Evolutionary conservation across 2,113 vertebrate genomes (phyloP), one percentile per base, ranked within the genome.

Genomic region (Pitta sordida): DNA sequence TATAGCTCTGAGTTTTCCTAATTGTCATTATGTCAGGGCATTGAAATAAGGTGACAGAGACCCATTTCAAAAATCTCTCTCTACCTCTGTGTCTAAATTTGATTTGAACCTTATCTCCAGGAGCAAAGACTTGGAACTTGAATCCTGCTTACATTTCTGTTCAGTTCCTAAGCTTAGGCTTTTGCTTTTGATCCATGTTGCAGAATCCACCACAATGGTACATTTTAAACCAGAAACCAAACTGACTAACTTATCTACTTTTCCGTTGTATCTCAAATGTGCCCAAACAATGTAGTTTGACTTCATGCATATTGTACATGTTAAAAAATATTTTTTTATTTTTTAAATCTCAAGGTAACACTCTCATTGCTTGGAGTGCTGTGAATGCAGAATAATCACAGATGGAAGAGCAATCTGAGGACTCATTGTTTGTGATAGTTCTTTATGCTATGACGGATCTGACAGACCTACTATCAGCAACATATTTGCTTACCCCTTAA

Each of bases 251-350:
- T 14, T 36, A 59, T 17, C 18, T 74, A 30, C 2, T 44, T 89
- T 85, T 39, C 52, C 4, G 51, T 13, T 55, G 13, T 32, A 64
- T 39, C 51, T 69, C 23, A 43, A 83, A 46, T 7, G 14, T 59
- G 22, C 10, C 30, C 53, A 80, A 76, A 88, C 34, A 90, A 63
- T 7, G 6, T 48, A 51, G 30, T 2, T 48, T 19, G 24, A 39
- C 6, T 87, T 83, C 29, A 77, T 7, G 62, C 10, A 46, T 3
- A 36, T 26, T 68, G n/a, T n/a, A 65, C 5, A 67, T 93, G 19
- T 39, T 39, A 32, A 71, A 55, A 1, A 1, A 0, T 7, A 1
- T 7, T 18, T 10, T 11, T 18, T 51, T 6, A 41, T 26, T 32
- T 37, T 34, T 49, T 19, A 2, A 1, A 13, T 76, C 20, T 73